phyloP scores from a whole-genome alignment of 2,888 invertebrate genomes.

The Coecobrya sp. region DNA sequence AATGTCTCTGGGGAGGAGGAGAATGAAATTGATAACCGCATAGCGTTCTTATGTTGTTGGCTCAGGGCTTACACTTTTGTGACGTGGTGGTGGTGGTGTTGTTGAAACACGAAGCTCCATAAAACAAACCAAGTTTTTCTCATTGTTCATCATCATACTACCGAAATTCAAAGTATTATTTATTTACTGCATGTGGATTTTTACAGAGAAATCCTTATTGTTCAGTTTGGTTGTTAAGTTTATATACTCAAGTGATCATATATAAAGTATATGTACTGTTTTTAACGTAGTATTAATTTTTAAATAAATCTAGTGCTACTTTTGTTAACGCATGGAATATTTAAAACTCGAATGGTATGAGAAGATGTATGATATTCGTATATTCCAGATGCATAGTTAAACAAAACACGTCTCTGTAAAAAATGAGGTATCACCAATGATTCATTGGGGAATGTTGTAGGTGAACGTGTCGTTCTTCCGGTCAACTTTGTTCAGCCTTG shows the following conservation, averaged over 20 bases:
- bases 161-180: neutral
- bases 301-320: too few relatives aligned
- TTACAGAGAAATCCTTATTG: neutral
- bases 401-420: too few relatives aligned
- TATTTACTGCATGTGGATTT: constrained; percentile 3
- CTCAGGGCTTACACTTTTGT: neutral
- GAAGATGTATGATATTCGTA: too few relatives aligned
- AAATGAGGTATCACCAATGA: too few relatives aligned
- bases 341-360: too few relatives aligned
- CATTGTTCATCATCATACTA: neutral
- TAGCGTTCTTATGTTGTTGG: neutral
- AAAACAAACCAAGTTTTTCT: neutral
- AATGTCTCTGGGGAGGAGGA: neutral
- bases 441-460: neutral
- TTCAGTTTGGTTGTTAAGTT: neutral
- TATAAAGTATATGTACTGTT: neutral
- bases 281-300: too few relatives aligned
- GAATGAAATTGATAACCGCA: neutral
- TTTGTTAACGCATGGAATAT: too few relatives aligned
- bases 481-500: neutral
- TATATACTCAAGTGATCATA: too few relatives aligned
- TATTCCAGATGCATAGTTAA: too few relatives aligned
- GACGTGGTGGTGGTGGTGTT: too few relatives aligned
- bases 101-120: neutral
- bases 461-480: neutral